phyloP scores from a whole-genome alignment of 1,140 invertebrate genomes.

The Aphaenogaster rudis region DNA sequence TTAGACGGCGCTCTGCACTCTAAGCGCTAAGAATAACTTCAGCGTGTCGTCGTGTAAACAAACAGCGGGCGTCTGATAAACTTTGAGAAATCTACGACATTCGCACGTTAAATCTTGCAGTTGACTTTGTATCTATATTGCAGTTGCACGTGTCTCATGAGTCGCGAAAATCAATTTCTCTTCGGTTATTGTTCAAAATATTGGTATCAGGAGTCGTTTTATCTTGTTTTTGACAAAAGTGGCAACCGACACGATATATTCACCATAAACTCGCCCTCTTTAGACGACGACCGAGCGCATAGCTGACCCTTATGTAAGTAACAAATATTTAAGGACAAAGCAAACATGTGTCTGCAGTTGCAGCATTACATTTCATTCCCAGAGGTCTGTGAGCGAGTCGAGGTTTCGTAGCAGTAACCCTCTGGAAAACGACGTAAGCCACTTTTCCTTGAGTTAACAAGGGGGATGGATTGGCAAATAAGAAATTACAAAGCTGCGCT shows the following conservation, averaged over 20 bases:
- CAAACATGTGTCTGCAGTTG: conserved; percentile 59
- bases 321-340: conserved; percentile 68
- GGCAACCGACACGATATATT: not conserved
- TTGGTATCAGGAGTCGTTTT: not conserved
- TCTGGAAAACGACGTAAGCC: conserved; percentile 68
- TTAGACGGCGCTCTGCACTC: conserved; percentile 67
- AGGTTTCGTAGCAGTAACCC: conserved; percentile 61
- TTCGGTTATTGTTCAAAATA: conserved; percentile 6
- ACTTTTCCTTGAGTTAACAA: conserved; percentile 69
- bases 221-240: conserved; percentile 4
- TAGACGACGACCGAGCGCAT: not conserved
- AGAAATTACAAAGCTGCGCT: conserved; percentile 63
- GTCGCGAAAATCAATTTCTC: conserved; percentile 12
- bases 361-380: conserved; percentile 57
- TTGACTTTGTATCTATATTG: conserved; percentile 6
- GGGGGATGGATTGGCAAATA: conserved; percentile 64
- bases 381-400: conserved; percentile 27
- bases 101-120: conserved; percentile 22
- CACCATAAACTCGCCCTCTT: conserved; percentile 16
- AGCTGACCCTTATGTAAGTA: conserved; percentile 39
- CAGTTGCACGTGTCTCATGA: not conserved
- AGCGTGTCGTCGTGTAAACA: conserved; percentile 73
- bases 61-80: conserved; percentile 68
- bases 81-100: conserved; percentile 46
- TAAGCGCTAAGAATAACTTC: conserved; percentile 71